Evolutionary conservation across 2,797 vertebrate genomes (phyloP), one percentile per base, ranked within the genome.

Genomic region (Oreochromis mossambicus): DNA sequence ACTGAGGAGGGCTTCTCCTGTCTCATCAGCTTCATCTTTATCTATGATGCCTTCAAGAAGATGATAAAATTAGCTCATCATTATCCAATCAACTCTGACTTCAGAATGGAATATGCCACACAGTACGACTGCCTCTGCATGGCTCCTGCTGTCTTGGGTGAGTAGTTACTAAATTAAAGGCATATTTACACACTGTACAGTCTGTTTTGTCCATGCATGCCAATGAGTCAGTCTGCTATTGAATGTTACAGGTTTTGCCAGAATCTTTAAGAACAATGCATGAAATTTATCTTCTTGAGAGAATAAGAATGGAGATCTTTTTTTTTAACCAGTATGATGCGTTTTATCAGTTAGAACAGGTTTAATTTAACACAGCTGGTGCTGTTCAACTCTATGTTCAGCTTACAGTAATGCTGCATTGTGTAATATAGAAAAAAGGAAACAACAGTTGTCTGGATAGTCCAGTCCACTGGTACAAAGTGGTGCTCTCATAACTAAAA

Each of bases 11-110:
- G 99, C 1, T 99, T 99, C 92, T 98, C 99, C 41, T 98, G 97
- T 48, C 96, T 99, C n/a, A 99, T 99, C 92, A 99, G 98, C 96
- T 99, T 99, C 97, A 99, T 99, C 92, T 99, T 99, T 93, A 99
- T 99, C 88, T 99, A 99, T 0, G 99, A 99, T 66, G 96, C 99
- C 92, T 98, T 99, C 93, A 99, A 99, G 96, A 99, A 99, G 96
- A 99, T 99, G 99, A 95, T 99, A 77, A 98, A 98, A 88, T 91
- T 99, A 79, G 96, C 97, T 2, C 95, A 98, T 89, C 95, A 98
- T 92, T 99, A 99, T 85, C 98, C 98, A 29, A 99, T 99, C 93
- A 97, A 99, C 92, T 92, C 97, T 0, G 83, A 97, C 19, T 99
- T 94, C 83, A 97, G 75, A 94, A 87, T 96, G 87, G 97, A 98